A percentile compares a stretch with the other conserved stretches of the same genome.
phyloP scores from a whole-genome alignment of 92 coral and sea anemone species.

The Heliopora coerulea region DNA sequence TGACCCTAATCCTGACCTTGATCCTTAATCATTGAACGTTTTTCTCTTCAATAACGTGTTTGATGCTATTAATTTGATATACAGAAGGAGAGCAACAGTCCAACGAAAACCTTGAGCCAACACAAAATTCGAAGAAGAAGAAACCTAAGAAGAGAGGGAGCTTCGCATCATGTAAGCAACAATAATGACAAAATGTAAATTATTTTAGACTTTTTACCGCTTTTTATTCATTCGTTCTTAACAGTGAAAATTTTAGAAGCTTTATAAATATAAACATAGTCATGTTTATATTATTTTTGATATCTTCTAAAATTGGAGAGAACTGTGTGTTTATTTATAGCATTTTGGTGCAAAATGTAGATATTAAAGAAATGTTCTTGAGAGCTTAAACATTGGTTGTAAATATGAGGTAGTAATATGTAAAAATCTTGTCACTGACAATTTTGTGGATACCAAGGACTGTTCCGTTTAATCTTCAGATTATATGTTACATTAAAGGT shows the following conservation, averaged over 20 bases:
- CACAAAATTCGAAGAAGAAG: constrained; percentile 62
- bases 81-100: not conserved
- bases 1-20: too few relatives aligned
- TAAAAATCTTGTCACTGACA: too few relatives aligned
- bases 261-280: not conserved
- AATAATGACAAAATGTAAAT: constrained; percentile 43
- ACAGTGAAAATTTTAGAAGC: not conserved
- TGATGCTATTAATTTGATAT: not conserved
- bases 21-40: too few relatives aligned
- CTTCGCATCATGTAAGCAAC: constrained; percentile 86
- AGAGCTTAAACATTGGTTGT: too few relatives aligned
- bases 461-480: too few relatives aligned
- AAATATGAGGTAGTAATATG: too few relatives aligned
- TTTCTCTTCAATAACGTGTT: not conserved
- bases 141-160: constrained; percentile 80
- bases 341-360: too few relatives aligned
- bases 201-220: not conserved
- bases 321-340: constrained; percentile 1
- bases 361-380: too few relatives aligned
- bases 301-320: not conserved
- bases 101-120: constrained; percentile 51
- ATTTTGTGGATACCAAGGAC: too few relatives aligned
- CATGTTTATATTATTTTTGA: not conserved
- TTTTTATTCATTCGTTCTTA: not conserved
- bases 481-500: too few relatives aligned